Evolutionary conservation across 2,113 vertebrate species (phyloP).

Genomic region (Alosa alosa): DNA sequence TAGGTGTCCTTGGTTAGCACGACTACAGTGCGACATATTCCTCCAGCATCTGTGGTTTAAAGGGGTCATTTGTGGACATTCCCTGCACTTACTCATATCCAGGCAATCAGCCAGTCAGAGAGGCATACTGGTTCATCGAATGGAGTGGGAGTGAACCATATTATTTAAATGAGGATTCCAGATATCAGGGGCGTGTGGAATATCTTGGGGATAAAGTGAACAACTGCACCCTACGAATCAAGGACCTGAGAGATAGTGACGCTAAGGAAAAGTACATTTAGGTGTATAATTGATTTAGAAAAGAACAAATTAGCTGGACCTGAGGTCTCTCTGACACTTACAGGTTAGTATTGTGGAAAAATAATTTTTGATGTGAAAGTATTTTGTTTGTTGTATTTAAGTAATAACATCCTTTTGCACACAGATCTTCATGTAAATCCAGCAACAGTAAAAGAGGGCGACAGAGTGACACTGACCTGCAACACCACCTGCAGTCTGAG

Average conservation of each 20-base stretch:
- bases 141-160: not conserved
- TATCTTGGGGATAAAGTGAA: not conserved
- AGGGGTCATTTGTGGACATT: not conserved
- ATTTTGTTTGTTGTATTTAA: no score
- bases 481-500: not conserved
- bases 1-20: not conserved
- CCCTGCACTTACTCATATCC: not conserved
- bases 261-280: not conserved
- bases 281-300: not conserved
- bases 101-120: not conserved
- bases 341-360: not conserved
- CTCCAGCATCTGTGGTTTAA: not conserved
- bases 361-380: no score
- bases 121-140: not conserved
- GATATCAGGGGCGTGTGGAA: not conserved
- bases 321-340: not conserved
- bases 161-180: not conserved
- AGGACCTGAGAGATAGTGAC: not conserved
- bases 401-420: not conserved
- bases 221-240: conserved; percentile 26
- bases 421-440: not conserved
- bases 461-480: not conserved
- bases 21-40: not conserved
- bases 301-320: not conserved
- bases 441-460: not conserved